Percentiles rank a stretch among this genome's conserved stretches.
phyloP scores from a whole-genome alignment of 2,113 vertebrate species.

The Aspidoscelis tigris region DNA sequence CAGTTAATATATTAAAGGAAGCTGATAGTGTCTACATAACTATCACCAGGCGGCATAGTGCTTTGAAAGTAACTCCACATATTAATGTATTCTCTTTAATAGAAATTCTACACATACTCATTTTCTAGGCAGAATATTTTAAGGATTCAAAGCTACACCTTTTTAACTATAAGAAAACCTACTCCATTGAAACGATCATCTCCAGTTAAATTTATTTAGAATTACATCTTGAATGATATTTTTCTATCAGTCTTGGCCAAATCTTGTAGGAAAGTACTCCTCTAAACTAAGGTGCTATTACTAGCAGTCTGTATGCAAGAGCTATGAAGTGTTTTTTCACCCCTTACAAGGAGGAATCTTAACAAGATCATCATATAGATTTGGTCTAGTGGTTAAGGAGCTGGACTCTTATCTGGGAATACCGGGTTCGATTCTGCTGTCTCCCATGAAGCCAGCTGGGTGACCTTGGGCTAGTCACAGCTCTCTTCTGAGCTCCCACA shows the following conservation, averaged over 20 bases:
- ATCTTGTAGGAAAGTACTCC: background rate
- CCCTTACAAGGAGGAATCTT: constrained; percentile 18
- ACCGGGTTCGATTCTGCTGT: no score
- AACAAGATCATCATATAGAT: background rate
- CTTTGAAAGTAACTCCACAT: background rate
- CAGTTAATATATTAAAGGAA: background rate
- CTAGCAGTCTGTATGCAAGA: background rate
- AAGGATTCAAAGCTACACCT: no score
- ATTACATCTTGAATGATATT: background rate
- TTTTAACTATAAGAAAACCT: no score
- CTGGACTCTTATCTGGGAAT: no score
- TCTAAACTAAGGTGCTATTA: background rate
- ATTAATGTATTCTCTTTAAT: background rate
- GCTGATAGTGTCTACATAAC: background rate
- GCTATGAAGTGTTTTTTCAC: background rate
- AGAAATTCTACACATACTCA: background rate
- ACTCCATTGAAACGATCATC: background rate
- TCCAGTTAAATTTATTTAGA: background rate
- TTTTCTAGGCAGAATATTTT: background rate
- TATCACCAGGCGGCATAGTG: background rate
- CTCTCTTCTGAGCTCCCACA: no score
- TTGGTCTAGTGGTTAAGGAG: no score
- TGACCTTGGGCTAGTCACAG: no score
- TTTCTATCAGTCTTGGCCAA: no score
- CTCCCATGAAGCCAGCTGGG: no score